phyloP scores from a whole-genome alignment of 2,888 invertebrate genomes.

The Ypsolopha scabrella region DNA sequence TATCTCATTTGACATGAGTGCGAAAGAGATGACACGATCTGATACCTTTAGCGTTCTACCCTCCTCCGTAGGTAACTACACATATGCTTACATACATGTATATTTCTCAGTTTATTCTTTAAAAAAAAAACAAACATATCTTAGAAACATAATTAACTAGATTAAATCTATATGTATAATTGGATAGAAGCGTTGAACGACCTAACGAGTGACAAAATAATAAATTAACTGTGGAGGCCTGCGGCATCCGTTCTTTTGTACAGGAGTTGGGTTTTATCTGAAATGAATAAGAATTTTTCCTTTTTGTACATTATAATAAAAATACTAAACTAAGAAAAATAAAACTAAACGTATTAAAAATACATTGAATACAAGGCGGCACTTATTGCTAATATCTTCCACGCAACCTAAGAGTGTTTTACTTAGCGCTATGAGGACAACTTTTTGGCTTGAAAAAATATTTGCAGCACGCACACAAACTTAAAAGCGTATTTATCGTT shows the following conservation, averaged over 20 bases:
- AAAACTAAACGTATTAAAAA: too few species aligned
- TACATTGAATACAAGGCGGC: too few species aligned
- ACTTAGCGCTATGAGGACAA: too few species aligned
- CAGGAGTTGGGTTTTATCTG: conserved; percentile 52
- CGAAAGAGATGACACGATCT: neutral
- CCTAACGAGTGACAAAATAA: conserved; percentile 59
- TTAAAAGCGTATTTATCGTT: too few species aligned
- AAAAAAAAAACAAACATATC: conserved; percentile 43
- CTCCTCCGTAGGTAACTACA: neutral
- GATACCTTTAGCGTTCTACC: neutral
- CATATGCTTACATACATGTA: too few species aligned
- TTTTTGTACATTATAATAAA: too few species aligned
- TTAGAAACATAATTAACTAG: conserved; percentile 38
- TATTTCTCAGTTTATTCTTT: conserved; percentile 8
- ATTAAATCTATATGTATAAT: conserved; percentile 54
- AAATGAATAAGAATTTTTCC: conserved; percentile 18
- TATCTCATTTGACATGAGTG: neutral
- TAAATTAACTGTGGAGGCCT: conserved; percentile 54
- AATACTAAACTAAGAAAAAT: too few species aligned
- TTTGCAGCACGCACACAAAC: too few species aligned
- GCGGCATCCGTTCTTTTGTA: conserved; percentile 49
- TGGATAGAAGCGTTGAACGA: conserved; percentile 54
- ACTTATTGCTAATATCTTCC: too few species aligned
- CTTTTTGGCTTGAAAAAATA: too few species aligned
- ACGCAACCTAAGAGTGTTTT: too few species aligned